Percentiles rank a stretch among this genome's conserved stretches.
Conservation (phyloP, 2,797 vertebrate genomes). For the Melanitta fusca region DNA sequence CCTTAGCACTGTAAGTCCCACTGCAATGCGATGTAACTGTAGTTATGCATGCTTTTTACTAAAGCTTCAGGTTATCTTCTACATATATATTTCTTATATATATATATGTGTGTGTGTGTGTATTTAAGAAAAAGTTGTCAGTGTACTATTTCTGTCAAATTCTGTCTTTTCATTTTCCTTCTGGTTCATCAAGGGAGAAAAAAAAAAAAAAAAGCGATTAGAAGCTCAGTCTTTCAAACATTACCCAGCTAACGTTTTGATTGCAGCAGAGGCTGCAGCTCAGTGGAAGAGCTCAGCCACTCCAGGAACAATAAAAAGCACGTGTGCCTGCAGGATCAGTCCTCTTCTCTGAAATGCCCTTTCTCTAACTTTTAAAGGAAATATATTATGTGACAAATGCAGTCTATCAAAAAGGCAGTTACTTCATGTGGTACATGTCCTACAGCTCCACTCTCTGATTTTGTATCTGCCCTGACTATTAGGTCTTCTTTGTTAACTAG, state of each 20-base stretch:
- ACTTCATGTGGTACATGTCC: background rate
- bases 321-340: background rate
- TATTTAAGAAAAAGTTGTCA: background rate
- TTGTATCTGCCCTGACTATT: background rate
- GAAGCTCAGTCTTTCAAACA: background rate
- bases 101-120: too few relatives aligned
- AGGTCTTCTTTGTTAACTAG: background rate
- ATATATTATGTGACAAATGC: background rate
- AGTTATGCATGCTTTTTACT: background rate
- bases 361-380: background rate
- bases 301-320: background rate
- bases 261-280: background rate
- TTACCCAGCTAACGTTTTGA: background rate
- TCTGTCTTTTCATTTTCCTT: background rate
- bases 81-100: too few relatives aligned
- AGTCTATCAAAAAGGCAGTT: background rate
- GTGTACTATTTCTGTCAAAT: background rate
- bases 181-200: background rate
- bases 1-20: background rate
- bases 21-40: background rate
- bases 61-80: background rate
- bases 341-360: background rate
- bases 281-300: background rate
- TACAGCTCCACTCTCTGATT: background rate
- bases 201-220: background rate